Percentiles rank a stretch among this genome's conserved stretches.
phyloP scores from a whole-genome alignment of 2,113 vertebrate genomes.

The Poecilia latipinna region DNA sequence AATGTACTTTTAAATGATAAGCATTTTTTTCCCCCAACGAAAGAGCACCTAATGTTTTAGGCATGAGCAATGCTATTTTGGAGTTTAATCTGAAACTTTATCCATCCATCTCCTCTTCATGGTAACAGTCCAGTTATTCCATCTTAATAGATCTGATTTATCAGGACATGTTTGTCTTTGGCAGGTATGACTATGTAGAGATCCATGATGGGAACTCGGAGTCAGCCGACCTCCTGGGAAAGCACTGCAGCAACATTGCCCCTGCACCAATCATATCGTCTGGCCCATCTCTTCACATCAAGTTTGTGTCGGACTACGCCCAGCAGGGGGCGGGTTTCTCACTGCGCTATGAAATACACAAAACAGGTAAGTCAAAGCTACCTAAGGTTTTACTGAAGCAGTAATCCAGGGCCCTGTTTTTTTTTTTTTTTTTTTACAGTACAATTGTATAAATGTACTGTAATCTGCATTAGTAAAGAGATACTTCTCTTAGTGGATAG shows the following conservation, averaged over 20 bases:
- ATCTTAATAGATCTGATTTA: background rate
- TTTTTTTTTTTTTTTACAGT: no score
- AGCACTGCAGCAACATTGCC: constrained; percentile 97
- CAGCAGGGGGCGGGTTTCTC: constrained; percentile 98
- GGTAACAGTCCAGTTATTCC: background rate
- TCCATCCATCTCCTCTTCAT: background rate
- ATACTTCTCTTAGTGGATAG: no score
- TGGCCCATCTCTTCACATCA: constrained; percentile 91
- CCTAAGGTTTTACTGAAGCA: background rate
- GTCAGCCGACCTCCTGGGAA: constrained; percentile 89
- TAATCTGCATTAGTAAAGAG: no score
- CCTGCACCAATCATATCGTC: constrained; percentile 96
- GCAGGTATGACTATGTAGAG: constrained; percentile 97
- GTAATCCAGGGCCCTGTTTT: no score
- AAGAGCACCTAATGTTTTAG: background rate
- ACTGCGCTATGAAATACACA: constrained; percentile 97
- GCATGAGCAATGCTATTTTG: background rate
- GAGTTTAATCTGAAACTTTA: background rate
- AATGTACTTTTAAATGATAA: background rate
- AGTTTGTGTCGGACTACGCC: constrained; percentile 97
- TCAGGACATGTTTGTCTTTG: constrained; percentile 23
- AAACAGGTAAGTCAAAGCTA: constrained; percentile 85
- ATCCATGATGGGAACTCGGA: constrained; percentile 94
- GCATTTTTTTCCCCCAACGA: background rate
- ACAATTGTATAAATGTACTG: no score